Base-by-base conservation (phyloP, 2,797 vertebrate species). In the Chelon labrosus region DNA sequence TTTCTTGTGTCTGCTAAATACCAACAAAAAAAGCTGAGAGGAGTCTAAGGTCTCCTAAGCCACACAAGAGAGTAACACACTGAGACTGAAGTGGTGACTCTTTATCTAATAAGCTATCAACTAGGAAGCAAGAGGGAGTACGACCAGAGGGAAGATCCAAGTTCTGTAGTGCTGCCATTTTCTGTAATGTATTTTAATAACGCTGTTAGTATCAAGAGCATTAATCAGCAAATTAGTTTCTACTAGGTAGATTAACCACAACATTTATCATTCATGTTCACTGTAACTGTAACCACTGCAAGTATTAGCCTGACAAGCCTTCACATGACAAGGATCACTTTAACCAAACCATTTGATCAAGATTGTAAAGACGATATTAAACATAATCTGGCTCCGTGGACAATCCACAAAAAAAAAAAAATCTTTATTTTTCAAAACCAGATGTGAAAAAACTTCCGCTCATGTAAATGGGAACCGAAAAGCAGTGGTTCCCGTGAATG, bases 401-500 rank as follows among this genome's bases (percentile, higher is more conserved):
- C 16, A 46, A n/a, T 7, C 31, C 7, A 41, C 10, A 41, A 11
- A 42, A 16, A 42, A 42, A 42, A 42, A 11, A 73, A 68, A 12
- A 20, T 56, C 7, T 38, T 61, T 79, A 61, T 76, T 58, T 75
- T 65, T 67, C 35, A 25, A 79, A 74, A 66, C 53, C 65, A 70
- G 12, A 62, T 71, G 31, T 80, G 60, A 51, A 55, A 52, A 70
- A n/a, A 41, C 71, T 27, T 62, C 65, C 51, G 3, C 55, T 72
- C 49, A 84, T 86, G 68, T 71, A 85, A 83, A 90, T 79, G 61
- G 63, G n/a, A 83, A 59, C 11, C 60, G 75, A 69, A 68, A 80
- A 58, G 77, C 66, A 74, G 80, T 64, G 75, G 37, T 65, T 76
- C 71, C 70, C 20, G 68, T 93, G 91, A 93, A 64, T 73, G 80